A percentile compares a stretch with the other conserved stretches of the same genome.
These are phyloP conservation scores for Thera britannica DNA, from an alignment of 2,888 invertebrate genomes.

Conservation along the genomic window DNA sequence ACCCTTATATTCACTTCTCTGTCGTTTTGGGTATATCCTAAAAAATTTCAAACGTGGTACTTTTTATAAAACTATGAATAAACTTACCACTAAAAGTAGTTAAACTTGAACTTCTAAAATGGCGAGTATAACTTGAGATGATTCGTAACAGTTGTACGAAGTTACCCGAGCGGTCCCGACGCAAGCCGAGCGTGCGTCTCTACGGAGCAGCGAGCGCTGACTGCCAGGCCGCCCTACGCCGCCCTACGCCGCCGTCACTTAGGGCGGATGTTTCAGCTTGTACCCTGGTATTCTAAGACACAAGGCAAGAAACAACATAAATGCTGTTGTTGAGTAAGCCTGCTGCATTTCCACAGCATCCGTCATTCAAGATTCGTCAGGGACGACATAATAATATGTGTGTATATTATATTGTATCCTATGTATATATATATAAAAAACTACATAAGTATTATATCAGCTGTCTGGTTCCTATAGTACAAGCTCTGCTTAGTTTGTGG, in stretches of 20 bases:
- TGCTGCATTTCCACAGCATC: too few species aligned
- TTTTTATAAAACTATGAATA: background rate
- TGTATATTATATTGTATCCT: too few species aligned
- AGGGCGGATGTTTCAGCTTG: constrained; percentile 1
- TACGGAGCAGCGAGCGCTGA: constrained; percentile 40
- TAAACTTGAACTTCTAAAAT: background rate
- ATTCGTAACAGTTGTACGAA: constrained; percentile 32
- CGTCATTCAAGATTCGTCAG: too few species aligned
- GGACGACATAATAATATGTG: too few species aligned
- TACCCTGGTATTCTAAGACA: background rate
- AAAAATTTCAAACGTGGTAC: background rate
- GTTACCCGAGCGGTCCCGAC: constrained; percentile 20
- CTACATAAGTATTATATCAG: too few species aligned
- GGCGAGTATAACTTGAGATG: background rate
- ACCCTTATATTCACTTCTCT: too few species aligned
- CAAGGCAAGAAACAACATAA: background rate
- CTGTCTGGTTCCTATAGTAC: too few species aligned
- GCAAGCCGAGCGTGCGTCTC: constrained; percentile 37
- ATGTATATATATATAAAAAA: too few species aligned
- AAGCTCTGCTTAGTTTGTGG: too few species aligned
- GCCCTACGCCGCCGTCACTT: background rate
- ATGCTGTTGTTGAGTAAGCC: too few species aligned
- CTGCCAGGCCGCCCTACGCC: constrained; percentile 41
- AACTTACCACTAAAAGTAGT: background rate
- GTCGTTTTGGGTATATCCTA: too few species aligned